Conservation (phyloP, 2,888 invertebrate species). For the Poecilobothrus nobilitatus region DNA sequence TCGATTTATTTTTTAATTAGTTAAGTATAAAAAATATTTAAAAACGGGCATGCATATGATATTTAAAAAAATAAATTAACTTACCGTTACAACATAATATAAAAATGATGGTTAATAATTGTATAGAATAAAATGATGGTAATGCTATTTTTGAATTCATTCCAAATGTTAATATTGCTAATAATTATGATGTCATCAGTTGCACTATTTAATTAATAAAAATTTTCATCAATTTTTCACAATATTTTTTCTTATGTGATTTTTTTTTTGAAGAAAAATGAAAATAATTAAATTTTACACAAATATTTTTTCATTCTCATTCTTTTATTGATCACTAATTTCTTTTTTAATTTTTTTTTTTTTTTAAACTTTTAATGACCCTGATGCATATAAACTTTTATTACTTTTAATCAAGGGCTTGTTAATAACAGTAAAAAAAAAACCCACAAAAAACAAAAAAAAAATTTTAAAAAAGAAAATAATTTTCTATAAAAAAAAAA, state of each 20-base stretch:
- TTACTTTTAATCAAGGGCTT: background rate
- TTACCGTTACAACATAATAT: constrained; percentile 1
- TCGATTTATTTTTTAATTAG: too few species aligned
- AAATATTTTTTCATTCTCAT: too few species aligned
- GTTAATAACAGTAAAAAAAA: background rate
- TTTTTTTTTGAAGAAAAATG: too few species aligned
- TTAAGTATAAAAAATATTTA: too few species aligned
- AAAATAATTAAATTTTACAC: too few species aligned
- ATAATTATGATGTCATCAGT: background rate
- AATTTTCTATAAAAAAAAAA: too few species aligned
- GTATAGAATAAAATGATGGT: background rate
- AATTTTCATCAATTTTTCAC: background rate
- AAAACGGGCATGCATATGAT: too few species aligned
- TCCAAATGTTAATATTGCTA: background rate
- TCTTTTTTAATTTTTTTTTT: background rate
- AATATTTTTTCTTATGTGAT: background rate
- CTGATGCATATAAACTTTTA: background rate
- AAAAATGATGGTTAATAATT: background rate
- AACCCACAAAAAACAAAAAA: too few species aligned
- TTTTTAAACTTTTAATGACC: background rate
- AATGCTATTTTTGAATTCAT: background rate
- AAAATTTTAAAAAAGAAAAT: too few species aligned
- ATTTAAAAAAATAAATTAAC: too few species aligned
- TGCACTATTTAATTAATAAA: background rate
- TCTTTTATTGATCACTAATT: background rate